Base-by-base conservation (phyloP, 2,888 invertebrate genomes). In the Punctoribates punctum region DNA sequence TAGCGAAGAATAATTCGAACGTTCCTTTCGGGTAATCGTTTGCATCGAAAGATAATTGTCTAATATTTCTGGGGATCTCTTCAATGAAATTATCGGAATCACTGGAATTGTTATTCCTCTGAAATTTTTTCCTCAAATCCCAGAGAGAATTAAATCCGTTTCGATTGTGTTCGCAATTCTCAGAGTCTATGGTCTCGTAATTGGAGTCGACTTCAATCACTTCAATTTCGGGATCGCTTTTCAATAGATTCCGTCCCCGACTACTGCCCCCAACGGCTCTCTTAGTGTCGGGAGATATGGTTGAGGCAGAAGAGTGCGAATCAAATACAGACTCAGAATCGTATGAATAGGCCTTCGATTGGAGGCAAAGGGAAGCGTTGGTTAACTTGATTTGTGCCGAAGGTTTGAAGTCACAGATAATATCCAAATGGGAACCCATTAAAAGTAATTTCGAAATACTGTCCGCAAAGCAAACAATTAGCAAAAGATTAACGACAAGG, bases 351-450 rank as follows among this genome's bases (percentile, higher is more conserved):
- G 4, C 8, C 9, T 13, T 34, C 27, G 6, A 3, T 1, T n/a
- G 17, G 6, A 65, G 2, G 29, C 65, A 34, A 4, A 3, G 9
- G 17, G 17, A 29, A 25, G 65, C 65, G 25, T 29, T 65, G 20
- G 13, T n/a, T 8, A 65, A 29, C 65, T 65, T 65, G 27, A 13
- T 9, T 8, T 65, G 65, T 17, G 65, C 27, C 3, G 9, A 27
- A 65, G 27, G 17, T 65, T 65, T 65, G 34, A 62, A n/a, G 38
- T 74, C 74, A 74, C 62, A 62, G 23, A 54, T 27, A 8, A 42
- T 3, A 65, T 74, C 74, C 20, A 74, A 46, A 17, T 51, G 15
- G 6, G 77, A 65, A 15, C 77, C 77, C 9, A 67, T 70, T n/a
- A 74, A n/a, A n/a, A 51, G 34, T 15, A 75, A 51, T 8, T 73